Base-by-base conservation (phyloP, 2,113 vertebrate genomes). In the Tragelaphus imberbis region DNA sequence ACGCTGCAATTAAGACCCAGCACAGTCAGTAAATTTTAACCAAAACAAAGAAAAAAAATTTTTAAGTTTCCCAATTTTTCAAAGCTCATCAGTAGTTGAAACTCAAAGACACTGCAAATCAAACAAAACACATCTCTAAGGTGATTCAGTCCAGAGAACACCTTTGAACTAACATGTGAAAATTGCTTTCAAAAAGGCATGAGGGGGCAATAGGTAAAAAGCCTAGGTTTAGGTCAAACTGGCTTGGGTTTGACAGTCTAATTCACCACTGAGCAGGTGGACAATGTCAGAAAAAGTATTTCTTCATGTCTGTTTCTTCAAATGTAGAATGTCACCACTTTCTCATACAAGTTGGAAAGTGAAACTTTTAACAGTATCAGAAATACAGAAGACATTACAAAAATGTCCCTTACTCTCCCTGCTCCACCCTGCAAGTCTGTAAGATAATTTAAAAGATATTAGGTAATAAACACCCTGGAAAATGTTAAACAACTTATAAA, bases 231-330 rank as follows among this genome's bases (percentile, higher is more conserved):
- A 94, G 36, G n/a, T 95, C 36, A 86, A 65, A 84, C 27, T 80
- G 80, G 3, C 23, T 28, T 71, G 17, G 79, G 33, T 90, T 13
- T 85, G 47, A 94, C 81, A 36, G 16, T 11, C 44, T 77, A 91
- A 71, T 85, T 88, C 33, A 91, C 51, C 58, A 93, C 15, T 92
- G 4, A 65, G n/a, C 47, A 65, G 68, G 55, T 80, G 23, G 53
- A 91, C 44, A 13, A 65, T 49, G 53, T n/a, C 51, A 91, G 28
- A 84, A 88, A 90, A 89, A 82, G 25, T 47, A 59, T 84, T 88
- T 89, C 88, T 87, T 88, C 77, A 71, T 56, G 23, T 12, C 33
- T 93, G 25, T 92, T 93, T 93, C 75, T 80, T 95, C 82, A 95
- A 92, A 21, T 92, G 23, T 85, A 89, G 88, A 84, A 27, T 56